Conservation (phyloP, 2,113 vertebrate genomes). For the Daboia siamensis region DNA sequence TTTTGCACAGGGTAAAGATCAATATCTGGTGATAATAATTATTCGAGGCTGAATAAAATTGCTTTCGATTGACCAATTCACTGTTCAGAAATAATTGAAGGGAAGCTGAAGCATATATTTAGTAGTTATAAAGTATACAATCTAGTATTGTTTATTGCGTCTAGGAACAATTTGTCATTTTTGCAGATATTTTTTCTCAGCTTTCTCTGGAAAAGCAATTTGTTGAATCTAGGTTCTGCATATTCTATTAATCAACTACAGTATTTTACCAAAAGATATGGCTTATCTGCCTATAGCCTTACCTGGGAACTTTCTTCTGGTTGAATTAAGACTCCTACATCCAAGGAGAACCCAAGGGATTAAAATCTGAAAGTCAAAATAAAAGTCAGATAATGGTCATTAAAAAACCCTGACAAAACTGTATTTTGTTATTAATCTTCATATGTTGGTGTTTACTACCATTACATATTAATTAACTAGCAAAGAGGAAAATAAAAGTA, state of each 20-base stretch:
- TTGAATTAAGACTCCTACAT: not conserved
- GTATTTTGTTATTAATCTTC: not conserved
- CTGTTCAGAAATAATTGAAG: not conserved
- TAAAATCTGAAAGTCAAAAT: not conserved
- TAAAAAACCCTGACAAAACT: not conserved
- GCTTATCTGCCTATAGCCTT: not conserved
- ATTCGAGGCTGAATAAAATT: not conserved
- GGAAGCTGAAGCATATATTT: not conserved
- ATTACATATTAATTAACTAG: not conserved
- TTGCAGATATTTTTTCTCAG: not conserved
- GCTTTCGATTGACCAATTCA: not conserved
- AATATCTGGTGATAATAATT: not conserved
- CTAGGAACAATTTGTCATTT: not conserved
- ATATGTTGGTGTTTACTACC: not conserved
- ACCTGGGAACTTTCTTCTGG: not conserved
- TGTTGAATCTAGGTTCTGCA: not conserved
- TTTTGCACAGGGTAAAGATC: not conserved
- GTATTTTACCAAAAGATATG: not conserved
- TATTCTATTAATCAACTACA: not conserved
- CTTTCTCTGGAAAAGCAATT: not conserved
- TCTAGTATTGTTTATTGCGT: not conserved
- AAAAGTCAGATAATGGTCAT: not conserved
- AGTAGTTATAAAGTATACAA: not conserved
- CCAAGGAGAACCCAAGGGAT: not conserved
- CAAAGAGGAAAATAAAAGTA: not conserved